Conservation (phyloP, 2,797 vertebrate genomes). For the Trachops cirrhosus region DNA sequence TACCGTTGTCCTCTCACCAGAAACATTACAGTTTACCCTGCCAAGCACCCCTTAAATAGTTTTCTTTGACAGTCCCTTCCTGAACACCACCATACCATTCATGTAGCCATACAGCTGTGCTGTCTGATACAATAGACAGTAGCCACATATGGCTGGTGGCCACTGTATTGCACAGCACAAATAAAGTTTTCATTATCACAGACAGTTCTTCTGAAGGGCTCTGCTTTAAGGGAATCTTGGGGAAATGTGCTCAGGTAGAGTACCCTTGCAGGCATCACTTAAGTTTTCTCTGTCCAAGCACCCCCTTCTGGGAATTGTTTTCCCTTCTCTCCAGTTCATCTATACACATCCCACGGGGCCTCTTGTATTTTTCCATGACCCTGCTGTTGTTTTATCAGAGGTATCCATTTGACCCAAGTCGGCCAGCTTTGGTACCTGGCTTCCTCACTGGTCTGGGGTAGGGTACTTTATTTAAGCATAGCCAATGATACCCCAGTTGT, state of each 20-base stretch:
- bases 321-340: not conserved
- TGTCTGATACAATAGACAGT: not conserved
- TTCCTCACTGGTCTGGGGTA: not conserved
- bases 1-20: not conserved
- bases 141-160: not conserved
- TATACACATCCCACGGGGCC: no score
- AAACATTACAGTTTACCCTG: not conserved
- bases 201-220: not conserved
- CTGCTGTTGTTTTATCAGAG: not conserved
- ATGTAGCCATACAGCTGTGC: not conserved
- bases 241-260: not conserved
- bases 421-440: not conserved
- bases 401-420: not conserved
- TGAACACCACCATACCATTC: not conserved
- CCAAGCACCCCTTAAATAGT: not conserved
- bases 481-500: not conserved
- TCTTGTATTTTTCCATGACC: not conserved
- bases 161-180: not conserved
- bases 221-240: not conserved
- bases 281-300: not conserved
- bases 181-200: not conserved
- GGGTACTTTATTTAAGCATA: not conserved
- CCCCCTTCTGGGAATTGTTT: not conserved
- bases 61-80: not conserved
- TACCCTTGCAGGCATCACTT: not conserved